phyloP scores from a whole-genome alignment of 2,113 vertebrate species.

The Boulengeromyrus knoepffleri region DNA sequence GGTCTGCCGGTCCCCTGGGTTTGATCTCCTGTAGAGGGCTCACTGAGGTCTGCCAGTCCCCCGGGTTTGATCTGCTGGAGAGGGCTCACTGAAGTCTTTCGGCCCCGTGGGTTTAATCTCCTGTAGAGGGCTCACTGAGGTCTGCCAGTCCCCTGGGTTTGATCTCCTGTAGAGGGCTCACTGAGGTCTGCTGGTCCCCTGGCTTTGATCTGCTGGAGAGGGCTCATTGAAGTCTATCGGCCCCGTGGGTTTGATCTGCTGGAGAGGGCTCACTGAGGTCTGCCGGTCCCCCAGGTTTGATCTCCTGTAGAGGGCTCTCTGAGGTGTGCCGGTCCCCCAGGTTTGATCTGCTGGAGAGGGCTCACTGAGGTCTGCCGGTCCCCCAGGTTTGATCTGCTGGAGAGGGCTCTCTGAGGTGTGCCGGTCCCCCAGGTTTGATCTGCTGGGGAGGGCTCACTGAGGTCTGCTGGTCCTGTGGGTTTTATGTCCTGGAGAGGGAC shows the following conservation, averaged over 20 bases:
- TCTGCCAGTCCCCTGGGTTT: background rate
- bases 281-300: too few species aligned
- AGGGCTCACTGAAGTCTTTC: background rate
- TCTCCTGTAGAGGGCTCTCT: too few species aligned
- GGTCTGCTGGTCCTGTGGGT: background rate
- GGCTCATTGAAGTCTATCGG: background rate
- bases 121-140: background rate
- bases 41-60: background rate
- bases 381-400: too few species aligned
- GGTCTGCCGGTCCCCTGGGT: background rate
- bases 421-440: background rate
- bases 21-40: background rate
- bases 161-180: background rate
- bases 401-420: background rate
- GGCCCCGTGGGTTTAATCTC: background rate
- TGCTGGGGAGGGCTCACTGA: background rate
- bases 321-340: background rate
- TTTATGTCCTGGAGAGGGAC: background rate
- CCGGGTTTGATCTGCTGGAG: background rate
- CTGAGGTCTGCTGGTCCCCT: rapidly evolving
- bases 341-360: background rate
- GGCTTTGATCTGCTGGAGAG: background rate
- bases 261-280: background rate
- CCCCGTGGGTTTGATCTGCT: background rate
- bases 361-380: too few species aligned